Conservation (phyloP, 2,888 invertebrate genomes). For the Hecatera dysodea region DNA sequence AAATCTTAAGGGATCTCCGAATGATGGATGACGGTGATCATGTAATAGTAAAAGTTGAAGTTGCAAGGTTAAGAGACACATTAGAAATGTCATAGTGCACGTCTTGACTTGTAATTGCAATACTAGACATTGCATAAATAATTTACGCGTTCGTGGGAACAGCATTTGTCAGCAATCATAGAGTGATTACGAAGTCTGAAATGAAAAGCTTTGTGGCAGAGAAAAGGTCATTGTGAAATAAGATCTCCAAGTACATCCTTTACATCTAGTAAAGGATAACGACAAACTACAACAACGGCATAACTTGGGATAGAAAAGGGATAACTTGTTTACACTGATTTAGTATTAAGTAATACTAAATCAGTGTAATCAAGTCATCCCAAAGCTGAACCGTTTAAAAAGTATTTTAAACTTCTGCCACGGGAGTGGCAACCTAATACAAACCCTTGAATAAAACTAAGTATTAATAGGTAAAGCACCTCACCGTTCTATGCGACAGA, state of each 20-base stretch:
- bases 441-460: background rate
- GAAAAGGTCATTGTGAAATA: background rate
- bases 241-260: background rate
- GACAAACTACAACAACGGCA: no score
- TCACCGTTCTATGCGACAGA: constrained; percentile 86
- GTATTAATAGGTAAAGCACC: constrained; percentile 52
- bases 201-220: background rate
- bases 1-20: constrained; percentile 43
- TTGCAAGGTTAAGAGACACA: constrained; percentile 29
- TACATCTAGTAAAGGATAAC: background rate
- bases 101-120: constrained; percentile 1
- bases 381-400: background rate
- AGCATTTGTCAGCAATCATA: background rate
- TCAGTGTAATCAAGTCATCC: no score
- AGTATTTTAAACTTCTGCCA: no score
- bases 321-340: no score
- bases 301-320: no score
- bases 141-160: constrained; percentile 13
- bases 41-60: constrained; percentile 37
- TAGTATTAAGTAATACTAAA: no score
- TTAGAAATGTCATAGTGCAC: constrained; percentile 21
- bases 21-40: constrained; percentile 49
- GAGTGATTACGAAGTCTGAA: background rate
- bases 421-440: background rate
- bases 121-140: background rate